These are phyloP conservation scores for Musca domestica DNA, from an alignment of 1,140 invertebrate species.

Conservation along the genomic window DNA sequence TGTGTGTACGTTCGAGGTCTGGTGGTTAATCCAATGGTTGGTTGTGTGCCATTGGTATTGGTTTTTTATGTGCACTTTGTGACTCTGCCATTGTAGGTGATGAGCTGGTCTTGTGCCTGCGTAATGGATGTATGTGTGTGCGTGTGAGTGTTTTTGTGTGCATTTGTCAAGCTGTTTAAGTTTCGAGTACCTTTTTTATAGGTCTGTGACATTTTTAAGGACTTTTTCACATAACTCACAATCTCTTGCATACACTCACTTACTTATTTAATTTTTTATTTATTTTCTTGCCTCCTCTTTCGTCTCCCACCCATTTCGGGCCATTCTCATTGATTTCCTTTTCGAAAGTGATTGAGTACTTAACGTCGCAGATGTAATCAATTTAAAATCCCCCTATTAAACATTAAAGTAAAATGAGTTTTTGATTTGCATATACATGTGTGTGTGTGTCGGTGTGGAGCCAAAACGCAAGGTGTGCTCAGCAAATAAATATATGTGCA, in stretches of 20 bases:
- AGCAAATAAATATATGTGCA: background rate
- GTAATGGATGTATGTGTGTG: background rate
- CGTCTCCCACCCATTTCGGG: background rate
- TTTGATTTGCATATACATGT: background rate
- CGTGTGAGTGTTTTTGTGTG: background rate
- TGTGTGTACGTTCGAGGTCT: conserved; percentile 8
- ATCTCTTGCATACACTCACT: background rate
- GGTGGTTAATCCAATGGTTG: no score
- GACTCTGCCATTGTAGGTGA: background rate
- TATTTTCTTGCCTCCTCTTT: background rate
- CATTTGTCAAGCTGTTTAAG: conserved; percentile 9
- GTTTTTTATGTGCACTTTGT: background rate
- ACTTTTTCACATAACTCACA: background rate
- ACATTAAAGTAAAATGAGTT: background rate
- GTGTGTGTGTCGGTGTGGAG: background rate
- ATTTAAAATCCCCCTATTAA: conserved; percentile 24
- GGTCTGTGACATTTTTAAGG: conserved; percentile 15
- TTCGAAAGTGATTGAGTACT: conserved; percentile 27
- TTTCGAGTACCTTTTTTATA: conserved; percentile 25
- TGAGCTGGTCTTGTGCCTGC: background rate
- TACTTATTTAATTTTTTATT: background rate
- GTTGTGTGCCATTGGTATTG: background rate
- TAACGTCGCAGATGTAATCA: conserved; percentile 26
- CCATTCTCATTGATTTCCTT: background rate
- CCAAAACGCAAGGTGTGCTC: background rate